Evolutionary conservation across 2,113 vertebrate genomes (phyloP).

Genomic region (Lycocorax pyrrhopterus): DNA sequence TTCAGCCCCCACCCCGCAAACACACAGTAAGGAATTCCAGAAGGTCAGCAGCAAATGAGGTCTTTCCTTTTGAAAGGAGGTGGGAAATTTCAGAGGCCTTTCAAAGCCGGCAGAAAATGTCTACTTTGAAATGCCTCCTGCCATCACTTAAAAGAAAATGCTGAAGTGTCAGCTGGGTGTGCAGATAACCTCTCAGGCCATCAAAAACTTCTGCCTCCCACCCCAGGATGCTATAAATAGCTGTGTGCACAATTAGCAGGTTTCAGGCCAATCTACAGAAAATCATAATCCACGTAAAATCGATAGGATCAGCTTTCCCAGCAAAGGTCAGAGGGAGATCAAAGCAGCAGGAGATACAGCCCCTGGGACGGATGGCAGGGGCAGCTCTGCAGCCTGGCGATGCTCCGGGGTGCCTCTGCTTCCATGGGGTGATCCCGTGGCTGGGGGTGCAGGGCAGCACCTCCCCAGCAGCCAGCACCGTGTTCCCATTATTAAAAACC

Average conservation of each 20-base stretch:
- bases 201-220: neutral
- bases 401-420: neutral
- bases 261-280: neutral
- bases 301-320: neutral
- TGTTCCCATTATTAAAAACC: neutral
- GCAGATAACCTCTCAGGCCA: neutral
- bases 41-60: neutral
- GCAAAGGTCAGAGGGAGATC: neutral
- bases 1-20: neutral
- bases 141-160: neutral
- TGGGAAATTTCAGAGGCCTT: neutral
- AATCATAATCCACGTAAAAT: constrained; percentile 16
- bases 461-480: rapidly evolving
- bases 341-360: neutral
- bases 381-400: neutral
- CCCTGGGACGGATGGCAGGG: neutral
- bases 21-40: neutral
- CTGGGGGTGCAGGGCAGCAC: neutral
- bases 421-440: rapidly evolving
- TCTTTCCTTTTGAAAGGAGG: neutral
- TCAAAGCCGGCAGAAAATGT: neutral
- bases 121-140: neutral
- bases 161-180: neutral
- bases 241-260: neutral
- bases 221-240: neutral